Conservation (phyloP, 2,888 invertebrate genomes). For the Brachyptera putata region DNA sequence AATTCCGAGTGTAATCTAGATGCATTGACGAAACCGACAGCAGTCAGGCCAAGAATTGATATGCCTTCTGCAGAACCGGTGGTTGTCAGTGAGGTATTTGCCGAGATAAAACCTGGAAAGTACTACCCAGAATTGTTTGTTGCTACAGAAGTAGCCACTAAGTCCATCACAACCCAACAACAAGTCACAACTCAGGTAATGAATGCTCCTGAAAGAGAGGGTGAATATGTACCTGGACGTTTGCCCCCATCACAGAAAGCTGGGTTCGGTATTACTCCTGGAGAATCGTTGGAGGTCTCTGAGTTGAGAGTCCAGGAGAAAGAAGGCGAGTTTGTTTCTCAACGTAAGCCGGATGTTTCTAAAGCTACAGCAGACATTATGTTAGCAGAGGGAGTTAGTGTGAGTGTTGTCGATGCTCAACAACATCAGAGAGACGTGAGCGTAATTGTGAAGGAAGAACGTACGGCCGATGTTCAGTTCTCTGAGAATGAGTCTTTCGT, state of each 20-base stretch:
- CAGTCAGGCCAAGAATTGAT: conserved; percentile 56
- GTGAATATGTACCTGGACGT: conserved; percentile 54
- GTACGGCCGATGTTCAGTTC: conserved; percentile 57
- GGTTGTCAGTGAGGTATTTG: conserved; percentile 61
- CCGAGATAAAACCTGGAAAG: conserved; percentile 69
- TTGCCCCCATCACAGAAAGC: conserved; percentile 60
- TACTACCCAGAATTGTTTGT: conserved; percentile 75
- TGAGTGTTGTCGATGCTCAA: conserved; percentile 60
- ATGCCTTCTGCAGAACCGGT: conserved; percentile 61
- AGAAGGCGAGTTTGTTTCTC: conserved; percentile 53
- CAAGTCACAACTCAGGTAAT: conserved; percentile 59
- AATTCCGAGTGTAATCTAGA: conserved; percentile 56
- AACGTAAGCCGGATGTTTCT: conserved; percentile 45
- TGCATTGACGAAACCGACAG: conserved; percentile 46
- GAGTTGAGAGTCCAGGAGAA: conserved; percentile 60
- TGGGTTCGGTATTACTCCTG: conserved; percentile 53
- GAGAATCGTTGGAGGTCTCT: conserved; percentile 56
- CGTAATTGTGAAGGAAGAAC: conserved; percentile 43
- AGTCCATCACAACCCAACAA: conserved; percentile 60
- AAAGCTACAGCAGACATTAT: conserved; percentile 52
- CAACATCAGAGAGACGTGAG: conserved; percentile 28
- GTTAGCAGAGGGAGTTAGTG: conserved; percentile 50
- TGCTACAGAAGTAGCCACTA: conserved; percentile 69
- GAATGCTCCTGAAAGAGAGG: conserved; percentile 65
- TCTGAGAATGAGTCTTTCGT: conserved; percentile 59